Conservation (phyloP, 1,140 invertebrate genomes). For the Aphelinus certus region DNA sequence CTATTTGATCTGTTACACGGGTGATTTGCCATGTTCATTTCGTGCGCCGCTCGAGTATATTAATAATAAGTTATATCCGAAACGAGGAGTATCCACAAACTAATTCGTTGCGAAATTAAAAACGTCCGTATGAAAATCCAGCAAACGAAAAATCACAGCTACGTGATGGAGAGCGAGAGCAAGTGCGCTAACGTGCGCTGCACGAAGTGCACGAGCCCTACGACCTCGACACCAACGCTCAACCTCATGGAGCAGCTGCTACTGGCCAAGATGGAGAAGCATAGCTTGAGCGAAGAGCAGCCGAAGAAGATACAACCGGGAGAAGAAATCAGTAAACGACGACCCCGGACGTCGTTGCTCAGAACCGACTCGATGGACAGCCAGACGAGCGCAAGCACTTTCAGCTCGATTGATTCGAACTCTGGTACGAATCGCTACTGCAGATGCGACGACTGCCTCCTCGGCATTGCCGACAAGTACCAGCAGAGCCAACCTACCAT, state of each 20-base stretch:
- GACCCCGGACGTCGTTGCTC: slow-evolving; percentile 62
- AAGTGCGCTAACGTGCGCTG: slow-evolving; percentile 18
- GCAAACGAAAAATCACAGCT: too few relatives aligned
- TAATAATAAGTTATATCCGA: too few relatives aligned
- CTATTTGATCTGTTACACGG: too few relatives aligned
- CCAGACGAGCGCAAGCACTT: slow-evolving; percentile 76
- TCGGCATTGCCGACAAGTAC: slow-evolving; percentile 81
- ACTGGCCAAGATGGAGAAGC: slow-evolving; percentile 78
- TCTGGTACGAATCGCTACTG: slow-evolving; percentile 67
- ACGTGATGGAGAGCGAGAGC: slow-evolving; percentile 12
- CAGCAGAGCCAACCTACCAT: slow-evolving; percentile 66
- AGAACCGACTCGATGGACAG: slow-evolving; percentile 82
- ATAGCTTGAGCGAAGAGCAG: slow-evolving; percentile 42
- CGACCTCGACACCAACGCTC: slow-evolving; percentile 61
- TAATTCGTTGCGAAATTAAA: too few relatives aligned
- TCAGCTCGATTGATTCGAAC: slow-evolving; percentile 71
- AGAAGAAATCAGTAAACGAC: neutral
- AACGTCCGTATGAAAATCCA: too few relatives aligned
- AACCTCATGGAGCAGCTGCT: slow-evolving; percentile 79
- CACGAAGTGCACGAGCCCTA: neutral
- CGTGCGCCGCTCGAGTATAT: too few relatives aligned
- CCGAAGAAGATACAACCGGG: neutral
- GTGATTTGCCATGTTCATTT: too few relatives aligned
- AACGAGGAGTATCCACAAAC: too few relatives aligned
- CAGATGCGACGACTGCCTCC: slow-evolving; percentile 82